Evolutionary conservation across 2,113 vertebrate species (phyloP).

Genomic region (Rhea pennata): DNA sequence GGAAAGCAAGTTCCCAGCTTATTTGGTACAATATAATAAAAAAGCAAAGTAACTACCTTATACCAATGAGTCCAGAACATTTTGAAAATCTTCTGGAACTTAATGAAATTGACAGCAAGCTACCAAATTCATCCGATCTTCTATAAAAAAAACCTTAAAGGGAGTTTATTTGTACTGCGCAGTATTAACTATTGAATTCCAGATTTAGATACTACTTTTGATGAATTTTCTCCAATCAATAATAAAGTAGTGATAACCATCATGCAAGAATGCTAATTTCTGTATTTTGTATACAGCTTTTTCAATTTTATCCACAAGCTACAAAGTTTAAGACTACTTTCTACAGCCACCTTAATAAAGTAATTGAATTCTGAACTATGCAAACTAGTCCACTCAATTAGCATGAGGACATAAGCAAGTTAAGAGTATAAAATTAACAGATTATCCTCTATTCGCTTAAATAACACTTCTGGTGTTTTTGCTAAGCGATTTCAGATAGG

Average conservation of each 20-base stretch:
- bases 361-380: conserved; percentile 55
- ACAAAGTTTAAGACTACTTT: conserved; percentile 61
- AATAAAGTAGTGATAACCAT: conserved; percentile 65
- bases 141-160: conserved; percentile 70
- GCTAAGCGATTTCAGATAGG: conserved; percentile 53
- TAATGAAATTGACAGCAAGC: conserved; percentile 69
- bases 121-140: conserved; percentile 73
- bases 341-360: conserved; percentile 53
- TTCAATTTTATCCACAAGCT: conserved; percentile 60
- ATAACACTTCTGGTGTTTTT: conserved; percentile 61
- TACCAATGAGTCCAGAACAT: conserved; percentile 63
- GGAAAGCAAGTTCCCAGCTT: conserved; percentile 71
- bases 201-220: conserved; percentile 72
- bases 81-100: conserved; percentile 62
- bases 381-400: conserved; percentile 65
- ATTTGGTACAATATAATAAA: conserved; percentile 7
- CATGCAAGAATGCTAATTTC: conserved; percentile 66
- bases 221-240: conserved; percentile 62
- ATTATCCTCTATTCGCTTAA: conserved; percentile 48
- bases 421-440: conserved; percentile 33
- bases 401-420: conserved; percentile 65
- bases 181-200: conserved; percentile 60
- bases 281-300: conserved; percentile 67
- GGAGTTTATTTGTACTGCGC: conserved; percentile 68
- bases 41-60: conserved; percentile 65